These are phyloP conservation scores for Eilema griseolum DNA, from an alignment of 2,888 invertebrate genomes.

Conservation along the genomic window DNA sequence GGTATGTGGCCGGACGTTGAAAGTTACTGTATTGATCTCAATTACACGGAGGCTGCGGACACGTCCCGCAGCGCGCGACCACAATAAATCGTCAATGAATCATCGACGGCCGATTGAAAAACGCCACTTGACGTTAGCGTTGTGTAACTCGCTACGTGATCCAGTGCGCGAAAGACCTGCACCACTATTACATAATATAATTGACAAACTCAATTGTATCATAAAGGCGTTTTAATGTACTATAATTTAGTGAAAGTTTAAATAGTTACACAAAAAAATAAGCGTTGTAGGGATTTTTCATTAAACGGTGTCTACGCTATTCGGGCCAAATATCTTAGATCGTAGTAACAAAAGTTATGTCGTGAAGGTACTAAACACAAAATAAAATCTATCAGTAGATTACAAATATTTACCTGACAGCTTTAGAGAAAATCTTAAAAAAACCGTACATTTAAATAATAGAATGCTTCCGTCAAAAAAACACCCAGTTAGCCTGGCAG, in stretches of 20 bases:
- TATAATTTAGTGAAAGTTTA: slow-evolving; percentile 79
- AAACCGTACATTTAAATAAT: too few species aligned
- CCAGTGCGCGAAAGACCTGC: slow-evolving; percentile 72
- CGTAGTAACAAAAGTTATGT: too few species aligned
- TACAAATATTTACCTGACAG: not conserved
- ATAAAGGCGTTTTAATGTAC: slow-evolving; percentile 65
- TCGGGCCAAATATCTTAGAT: not conserved
- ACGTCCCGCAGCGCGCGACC: slow-evolving; percentile 54
- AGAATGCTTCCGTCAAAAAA: too few species aligned
- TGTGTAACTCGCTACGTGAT: slow-evolving; percentile 84
- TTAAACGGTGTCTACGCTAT: not conserved
- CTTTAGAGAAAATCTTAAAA: too few species aligned
- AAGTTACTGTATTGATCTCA: slow-evolving; percentile 75
- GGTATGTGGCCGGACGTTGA: slow-evolving; percentile 69
- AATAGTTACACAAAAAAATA: slow-evolving; percentile 48
- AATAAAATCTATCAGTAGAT: not conserved
- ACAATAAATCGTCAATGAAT: slow-evolving; percentile 68
- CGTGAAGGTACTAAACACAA: too few species aligned
- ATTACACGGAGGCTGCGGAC: slow-evolving; percentile 65
- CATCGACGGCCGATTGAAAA: slow-evolving; percentile 73
- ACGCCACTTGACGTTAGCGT: slow-evolving; percentile 74
- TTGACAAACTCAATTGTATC: slow-evolving; percentile 79
- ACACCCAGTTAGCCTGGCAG: too few species aligned
- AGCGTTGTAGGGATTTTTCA: slow-evolving; percentile 31
- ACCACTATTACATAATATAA: slow-evolving; percentile 79